Evolutionary conservation across 2,888 invertebrate genomes (phyloP).

Genomic region (Zele albiditarsus): DNA sequence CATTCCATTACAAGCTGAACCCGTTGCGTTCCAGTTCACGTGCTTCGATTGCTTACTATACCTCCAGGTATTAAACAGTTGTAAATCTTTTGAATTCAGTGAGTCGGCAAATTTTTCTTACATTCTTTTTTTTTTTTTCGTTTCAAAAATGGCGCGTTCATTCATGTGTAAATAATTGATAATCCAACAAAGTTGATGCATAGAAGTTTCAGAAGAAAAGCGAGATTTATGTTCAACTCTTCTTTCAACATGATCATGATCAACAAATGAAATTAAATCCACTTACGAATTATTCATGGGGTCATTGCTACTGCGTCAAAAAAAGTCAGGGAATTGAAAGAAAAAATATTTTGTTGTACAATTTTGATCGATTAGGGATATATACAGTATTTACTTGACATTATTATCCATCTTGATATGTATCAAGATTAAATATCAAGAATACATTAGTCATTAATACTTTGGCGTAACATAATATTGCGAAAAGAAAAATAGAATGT

Average conservation of each 20-base stretch:
- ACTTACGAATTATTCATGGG: neutral
- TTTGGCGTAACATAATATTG: neutral
- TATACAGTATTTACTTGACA: neutral
- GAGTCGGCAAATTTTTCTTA: constrained; percentile 16
- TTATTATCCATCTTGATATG: neutral
- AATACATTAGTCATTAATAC: neutral
- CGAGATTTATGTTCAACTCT: neutral
- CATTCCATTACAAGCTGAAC: constrained; percentile 43
- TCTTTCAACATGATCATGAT: too few relatives aligned
- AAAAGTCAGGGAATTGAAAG: neutral
- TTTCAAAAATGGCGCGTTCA: neutral
- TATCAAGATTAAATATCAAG: neutral
- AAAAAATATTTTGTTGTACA: too few relatives aligned
- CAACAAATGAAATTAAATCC: neutral
- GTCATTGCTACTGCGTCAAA: neutral
- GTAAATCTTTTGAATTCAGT: neutral
- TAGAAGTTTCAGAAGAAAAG: neutral
- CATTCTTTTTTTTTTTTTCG: neutral
- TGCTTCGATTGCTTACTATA: neutral
- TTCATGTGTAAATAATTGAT: neutral
- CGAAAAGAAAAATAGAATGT: neutral
- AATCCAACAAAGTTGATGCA: neutral
- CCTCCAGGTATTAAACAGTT: neutral
- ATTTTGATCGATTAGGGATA: neutral
- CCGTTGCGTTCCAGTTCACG: constrained; percentile 49